phyloP scores from a whole-genome alignment of 1,140 invertebrate species.

The Zaprionus ornatus region DNA sequence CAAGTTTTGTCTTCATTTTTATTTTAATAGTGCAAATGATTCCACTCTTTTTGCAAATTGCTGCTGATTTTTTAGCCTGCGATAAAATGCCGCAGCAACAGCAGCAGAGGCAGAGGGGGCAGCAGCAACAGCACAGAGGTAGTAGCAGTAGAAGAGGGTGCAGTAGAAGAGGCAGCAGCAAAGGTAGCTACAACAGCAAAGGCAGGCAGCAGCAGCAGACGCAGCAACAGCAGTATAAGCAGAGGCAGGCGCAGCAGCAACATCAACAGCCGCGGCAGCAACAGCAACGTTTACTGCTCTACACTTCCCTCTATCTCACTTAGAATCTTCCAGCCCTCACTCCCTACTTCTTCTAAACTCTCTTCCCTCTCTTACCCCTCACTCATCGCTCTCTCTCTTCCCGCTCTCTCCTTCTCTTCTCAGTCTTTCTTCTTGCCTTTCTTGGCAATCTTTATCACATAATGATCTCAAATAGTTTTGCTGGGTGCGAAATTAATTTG shows the following conservation, averaged over 20 bases:
- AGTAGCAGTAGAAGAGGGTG: not conserved
- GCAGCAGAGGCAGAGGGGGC: not conserved
- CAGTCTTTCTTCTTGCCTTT: not conserved
- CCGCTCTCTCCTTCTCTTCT: not conserved
- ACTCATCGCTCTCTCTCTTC: not conserved
- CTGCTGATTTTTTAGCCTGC: slow-evolving; percentile 45
- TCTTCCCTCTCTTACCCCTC: not conserved
- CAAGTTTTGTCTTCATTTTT: slow-evolving; percentile 82
- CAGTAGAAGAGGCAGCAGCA: not conserved
- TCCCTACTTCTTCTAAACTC: too few relatives aligned
- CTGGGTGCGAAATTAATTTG: slow-evolving; percentile 75
- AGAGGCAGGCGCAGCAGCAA: not conserved
- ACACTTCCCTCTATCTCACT: slow-evolving; percentile 7
- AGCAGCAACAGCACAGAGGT: not conserved
- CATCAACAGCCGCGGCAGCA: not conserved
- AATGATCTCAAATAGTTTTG: slow-evolving; percentile 68
- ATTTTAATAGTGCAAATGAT: slow-evolving; percentile 78
- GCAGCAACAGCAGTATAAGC: too few relatives aligned
- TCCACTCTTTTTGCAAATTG: slow-evolving; percentile 56
- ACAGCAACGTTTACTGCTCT: slow-evolving; percentile 7
- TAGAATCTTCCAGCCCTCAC: not conserved
- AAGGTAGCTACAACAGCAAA: not conserved
- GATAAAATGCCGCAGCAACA: slow-evolving; percentile 42
- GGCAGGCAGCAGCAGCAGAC: not conserved
- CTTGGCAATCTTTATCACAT: slow-evolving; percentile 63